Base-by-base conservation (phyloP, 1,140 invertebrate genomes). In the Holcopasites calliopsidis region DNA sequence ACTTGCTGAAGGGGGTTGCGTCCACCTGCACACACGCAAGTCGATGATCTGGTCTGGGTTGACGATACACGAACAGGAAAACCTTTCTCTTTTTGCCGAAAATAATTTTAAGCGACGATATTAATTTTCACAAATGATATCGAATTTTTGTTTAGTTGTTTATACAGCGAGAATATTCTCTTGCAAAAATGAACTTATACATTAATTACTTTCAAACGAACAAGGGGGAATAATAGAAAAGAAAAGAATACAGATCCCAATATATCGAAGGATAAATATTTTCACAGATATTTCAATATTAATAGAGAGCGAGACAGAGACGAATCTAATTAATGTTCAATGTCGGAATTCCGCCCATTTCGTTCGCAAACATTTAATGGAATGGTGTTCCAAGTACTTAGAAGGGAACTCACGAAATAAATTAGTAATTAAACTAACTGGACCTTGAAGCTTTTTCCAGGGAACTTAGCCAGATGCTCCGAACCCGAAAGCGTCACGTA, bases 101-200 rank as follows among this genome's bases (percentile, higher is more conserved):
- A 82, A n/a, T 84, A 82, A 85, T 85, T 80, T 80, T 74, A 68
- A 62, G 62, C 26, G 62, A 73, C 75, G 71, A 80, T 83, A 80
- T 83, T 80, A 68, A 66, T 57, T 57, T 28, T 40, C 38, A 31
- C 40, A 21, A 38, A 38, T 4, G 35, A 38, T 10, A 38, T 38
- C 10, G 4, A 38, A 38, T 38, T 5, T 38, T 38, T 38, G 4
- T 38, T 38, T 4, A 38, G 35, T 38, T 38, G 4, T 5, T 38
- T 38, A 38, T 5, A 5, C 10, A 4, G 10, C 4, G 10, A 10
- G 10, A 38, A 5, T 5, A 38, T 38, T 10, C 4, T 38, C 4
- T 10, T 4, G 35, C 10, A 38, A 38, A 38, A 10, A 5, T 38
- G 35, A 38, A 38, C 4, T 38, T 38, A 38, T 38, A 10, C 4